Evolutionary conservation across 2,888 invertebrate genomes (phyloP), one percentile per base, ranked within the genome.

Genomic region (Apodemia duryi): DNA sequence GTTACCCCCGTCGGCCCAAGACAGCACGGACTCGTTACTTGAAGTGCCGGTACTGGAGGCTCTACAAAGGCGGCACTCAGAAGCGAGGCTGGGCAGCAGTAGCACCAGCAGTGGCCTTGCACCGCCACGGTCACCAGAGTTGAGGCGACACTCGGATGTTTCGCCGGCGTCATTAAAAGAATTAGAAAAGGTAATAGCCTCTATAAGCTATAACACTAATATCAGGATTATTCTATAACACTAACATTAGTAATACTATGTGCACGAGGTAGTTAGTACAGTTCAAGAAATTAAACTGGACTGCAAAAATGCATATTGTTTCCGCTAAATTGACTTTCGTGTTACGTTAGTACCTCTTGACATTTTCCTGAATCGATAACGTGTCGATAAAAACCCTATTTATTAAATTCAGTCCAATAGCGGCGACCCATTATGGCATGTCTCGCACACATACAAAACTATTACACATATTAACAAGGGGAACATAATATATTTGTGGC

Each of bases 131-230:
- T 96, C 96, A 69, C 96, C 97, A 0, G 97, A 97, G 79, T 87
- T 97, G 9, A 92, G 97, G 29, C 88, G 97, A 51, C 97, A 97
- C 80, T 97, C 97, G 1, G 97, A 97, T 79, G 97, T 97, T 2
- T 97, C 97, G 11, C 97, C 97, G 13, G 97, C 97, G 2, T 96
- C 96, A 52, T 91, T 97, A 62, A 97, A 97, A 80, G 97, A 97
- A 83, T 92, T 97, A n/a, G 97, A 97, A 88, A 96, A 96, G 94
- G 97, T 97, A 93, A 91, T 46, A 3, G 0, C 10, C 9, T 3
- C 41, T 10, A 41, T 41, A 41, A 10, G 10, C 41, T 41, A 41
- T 41, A 10, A 10, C 41, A 41, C 10, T 41, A 10, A 41, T 41
- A 41, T 41, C 41, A 10, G 6, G 6, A 38, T 38, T 87, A 80